Base-by-base conservation (phyloP, 1,140 invertebrate species). In the Trachymyrmex cornetzi region DNA sequence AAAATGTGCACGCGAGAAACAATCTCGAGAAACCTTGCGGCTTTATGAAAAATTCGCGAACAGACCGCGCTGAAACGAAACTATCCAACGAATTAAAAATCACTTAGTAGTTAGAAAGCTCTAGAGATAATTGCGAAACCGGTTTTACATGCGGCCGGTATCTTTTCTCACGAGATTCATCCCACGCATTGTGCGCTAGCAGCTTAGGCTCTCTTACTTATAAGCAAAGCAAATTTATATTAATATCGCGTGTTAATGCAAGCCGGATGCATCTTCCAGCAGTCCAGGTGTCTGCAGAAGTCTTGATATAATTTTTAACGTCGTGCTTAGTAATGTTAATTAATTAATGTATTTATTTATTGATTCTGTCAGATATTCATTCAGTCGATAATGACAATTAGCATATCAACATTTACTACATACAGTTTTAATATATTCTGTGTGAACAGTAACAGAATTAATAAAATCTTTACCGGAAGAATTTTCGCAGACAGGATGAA, bases 221-320 rank as follows among this genome's bases (percentile, higher is more conserved):
- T 66, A n/a, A 12, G 34, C 88, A 75, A 89, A 91, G 87, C 84
- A 87, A 89, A 87, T 89, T 88, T 92, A 61, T 61, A 75, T 63
- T 75, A 74, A 84, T 74, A 48, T 57, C 24, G 80, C 77, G 63
- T 14, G 22, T 81, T 81, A 69, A 80, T 67, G 48, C 38, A 74
- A 82, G 34, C 38, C 80, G 55, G 38, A 82, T 30, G 38, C 24
- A 34, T 59, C 34, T 11, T 24, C 24, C 67, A 22, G n/a, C 19
- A 12, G 16, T 50, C 1, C 30, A 11, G n/a, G 19, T 7, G 7
- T 14, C 27, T 27, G 19, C 22, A 30, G 6, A 48, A 30, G 38
- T 72, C 34, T 48, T 57, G 14, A 81, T 48, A 38, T 30, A 63
- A 75, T 48, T 84, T 75, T 75, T 75, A 48, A 63, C 38, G n/a